Evolutionary conservation across 2,888 invertebrate genomes (phyloP).

Genomic region (Troides helena): DNA sequence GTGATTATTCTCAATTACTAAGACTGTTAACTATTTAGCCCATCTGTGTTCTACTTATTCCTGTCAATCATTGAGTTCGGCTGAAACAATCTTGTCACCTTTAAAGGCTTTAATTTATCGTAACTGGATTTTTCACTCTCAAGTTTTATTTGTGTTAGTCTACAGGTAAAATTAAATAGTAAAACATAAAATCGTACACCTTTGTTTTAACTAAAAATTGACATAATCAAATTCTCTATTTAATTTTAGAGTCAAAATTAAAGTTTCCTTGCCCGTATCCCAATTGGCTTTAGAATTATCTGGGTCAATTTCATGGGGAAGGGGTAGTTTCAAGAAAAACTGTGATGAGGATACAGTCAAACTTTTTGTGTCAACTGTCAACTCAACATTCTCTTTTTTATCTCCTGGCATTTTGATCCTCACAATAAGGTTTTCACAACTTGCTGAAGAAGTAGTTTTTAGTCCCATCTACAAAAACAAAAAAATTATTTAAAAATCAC

Average conservation of each 20-base stretch:
- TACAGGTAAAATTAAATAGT: not conserved
- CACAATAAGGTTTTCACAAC: slow-evolving; percentile 94
- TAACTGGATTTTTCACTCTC: too few relatives aligned
- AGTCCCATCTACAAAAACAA: slow-evolving; percentile 84
- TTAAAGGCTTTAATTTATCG: too few relatives aligned
- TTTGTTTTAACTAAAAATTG: slow-evolving; percentile 84
- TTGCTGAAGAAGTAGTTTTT: slow-evolving; percentile 88
- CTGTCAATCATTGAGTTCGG: not conserved
- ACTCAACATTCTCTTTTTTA: slow-evolving; percentile 85
- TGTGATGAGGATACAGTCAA: slow-evolving; percentile 83
- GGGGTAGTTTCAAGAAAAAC: slow-evolving; percentile 85
- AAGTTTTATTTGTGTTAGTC: not conserved
- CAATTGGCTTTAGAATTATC: slow-evolving; percentile 90
- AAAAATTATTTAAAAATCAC: not conserved
- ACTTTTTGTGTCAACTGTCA: slow-evolving; percentile 82
- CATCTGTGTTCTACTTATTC: not conserved
- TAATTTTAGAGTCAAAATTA: slow-evolving; percentile 87
- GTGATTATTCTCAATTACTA: slow-evolving; percentile 48
- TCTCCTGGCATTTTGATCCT: slow-evolving; percentile 88
- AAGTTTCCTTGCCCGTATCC: slow-evolving; percentile 82
- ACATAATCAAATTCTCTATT: slow-evolving; percentile 91
- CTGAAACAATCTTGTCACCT: too few relatives aligned
- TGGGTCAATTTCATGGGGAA: slow-evolving; percentile 91
- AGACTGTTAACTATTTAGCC: slow-evolving; percentile 35
- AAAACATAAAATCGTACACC: not conserved